Conservation (phyloP, 2,888 invertebrate genomes). For the Seira ritae region DNA sequence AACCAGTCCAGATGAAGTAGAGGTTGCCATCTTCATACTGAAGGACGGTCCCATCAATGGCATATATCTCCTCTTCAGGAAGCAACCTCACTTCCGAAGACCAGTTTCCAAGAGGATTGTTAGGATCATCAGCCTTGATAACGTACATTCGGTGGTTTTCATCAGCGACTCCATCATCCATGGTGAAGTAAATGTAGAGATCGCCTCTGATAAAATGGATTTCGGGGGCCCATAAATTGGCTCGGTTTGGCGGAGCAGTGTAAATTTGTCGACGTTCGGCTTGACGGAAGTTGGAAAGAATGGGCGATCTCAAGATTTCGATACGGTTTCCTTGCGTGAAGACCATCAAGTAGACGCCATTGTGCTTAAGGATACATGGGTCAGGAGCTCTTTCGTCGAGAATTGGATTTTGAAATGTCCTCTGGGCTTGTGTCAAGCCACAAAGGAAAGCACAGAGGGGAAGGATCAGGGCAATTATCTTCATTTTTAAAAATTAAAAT, state of each 20-base stretch:
- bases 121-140: slow-evolving; percentile 66
- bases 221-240: slow-evolving; percentile 71
- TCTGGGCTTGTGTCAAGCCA: slow-evolving; percentile 12
- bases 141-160: slow-evolving; percentile 72
- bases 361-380: slow-evolving; percentile 53
- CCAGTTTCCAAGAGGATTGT: slow-evolving; percentile 68
- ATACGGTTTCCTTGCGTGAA: slow-evolving; percentile 37
- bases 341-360: slow-evolving; percentile 48
- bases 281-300: slow-evolving; percentile 66
- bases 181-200: slow-evolving; percentile 71
- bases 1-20: slow-evolving; percentile 71
- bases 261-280: slow-evolving; percentile 58
- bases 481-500: too few species aligned
- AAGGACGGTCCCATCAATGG: slow-evolving; percentile 71
- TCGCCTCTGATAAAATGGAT: slow-evolving; percentile 64
- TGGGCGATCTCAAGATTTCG: slow-evolving; percentile 52
- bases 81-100: slow-evolving; percentile 56
- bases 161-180: slow-evolving; percentile 67
- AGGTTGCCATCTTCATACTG: slow-evolving; percentile 64
- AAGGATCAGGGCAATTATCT: too few species aligned
- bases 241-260: slow-evolving; percentile 56
- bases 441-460: too few species aligned
- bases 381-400: slow-evolving; percentile 52
- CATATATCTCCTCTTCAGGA: slow-evolving; percentile 66
- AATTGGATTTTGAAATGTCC: slow-evolving; percentile 55